Evolutionary conservation across 2,113 vertebrate genomes (phyloP), one percentile per base, ranked within the genome.

Genomic region (Mesitornis unicolor): DNA sequence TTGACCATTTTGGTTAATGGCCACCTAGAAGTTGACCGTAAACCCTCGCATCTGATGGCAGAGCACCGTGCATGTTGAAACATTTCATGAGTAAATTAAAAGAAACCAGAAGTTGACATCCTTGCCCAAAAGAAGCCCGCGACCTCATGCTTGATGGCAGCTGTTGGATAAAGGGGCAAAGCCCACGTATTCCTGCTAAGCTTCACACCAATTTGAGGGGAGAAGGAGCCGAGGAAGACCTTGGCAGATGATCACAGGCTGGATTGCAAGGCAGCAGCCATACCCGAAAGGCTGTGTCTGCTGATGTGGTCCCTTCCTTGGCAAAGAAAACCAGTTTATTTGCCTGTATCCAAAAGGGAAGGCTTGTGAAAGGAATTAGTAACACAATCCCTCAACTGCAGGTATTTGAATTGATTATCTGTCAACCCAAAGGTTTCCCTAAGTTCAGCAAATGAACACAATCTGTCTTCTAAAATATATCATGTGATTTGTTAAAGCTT

Each of bases 371-470:
- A 85, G 90, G 95, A 98, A 98, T 97, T 97, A 97, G 95, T 90
- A 98, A 97, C 75, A 94, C 97, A 96, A 80, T 96, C 94, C 95
- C 97, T 97, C 97, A 97, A 24, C 87, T 96, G 86, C 76, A 97
- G 85, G 96, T 98, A 98, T 98, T 97, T 96, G 83, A 96, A 98
- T 97, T 97, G 97, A 98, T 98, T 98, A 97, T 91, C 95, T 97
- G 96, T 98, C 97, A 97, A 95, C 73, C 33, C 63, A 95, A 97
- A 95, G 97, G 97, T 97, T 98, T 97, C 83, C 93, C 94, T 64
- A 96, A 97, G 97, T 97, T 98, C 97, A 95, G 94, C 94, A 97
- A 97, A 97, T 96, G 96, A 97, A 94, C 91, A 96, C 94, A 97
- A 96, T 96, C 96, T 97, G 96, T 94, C 96, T 97, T 93, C 88